Evolutionary conservation across 2,888 invertebrate species (phyloP).

Genomic region (Rhimphoctona megacephalus): DNA sequence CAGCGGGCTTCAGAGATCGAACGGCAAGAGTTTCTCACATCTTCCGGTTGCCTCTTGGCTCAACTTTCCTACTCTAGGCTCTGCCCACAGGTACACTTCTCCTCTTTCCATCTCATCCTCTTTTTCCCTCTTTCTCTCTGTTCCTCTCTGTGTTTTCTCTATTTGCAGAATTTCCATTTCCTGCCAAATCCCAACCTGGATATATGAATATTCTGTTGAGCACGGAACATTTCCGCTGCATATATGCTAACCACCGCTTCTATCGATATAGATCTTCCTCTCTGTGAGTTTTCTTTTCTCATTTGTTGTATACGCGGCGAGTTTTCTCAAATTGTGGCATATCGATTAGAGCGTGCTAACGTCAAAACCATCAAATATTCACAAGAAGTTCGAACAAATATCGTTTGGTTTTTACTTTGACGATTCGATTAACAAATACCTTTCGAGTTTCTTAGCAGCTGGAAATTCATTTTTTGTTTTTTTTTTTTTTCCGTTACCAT

Average conservation of each 20-base stretch:
- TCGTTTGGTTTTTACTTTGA: background rate
- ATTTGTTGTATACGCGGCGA: constrained; percentile 22
- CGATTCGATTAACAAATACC: background rate
- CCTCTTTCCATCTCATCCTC: constrained; percentile 27
- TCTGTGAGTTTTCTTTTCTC: background rate
- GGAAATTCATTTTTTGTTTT: background rate
- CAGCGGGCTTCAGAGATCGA: constrained; percentile 49
- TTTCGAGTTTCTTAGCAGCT: background rate
- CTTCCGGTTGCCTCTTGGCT: constrained; percentile 53
- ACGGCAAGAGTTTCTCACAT: constrained; percentile 54
- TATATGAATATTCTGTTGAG: constrained; percentile 60
- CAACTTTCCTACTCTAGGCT: constrained; percentile 33
- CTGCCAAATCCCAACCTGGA: constrained; percentile 34
- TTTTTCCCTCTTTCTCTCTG: constrained; percentile 9
- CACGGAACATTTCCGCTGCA: constrained; percentile 42
- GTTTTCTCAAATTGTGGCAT: background rate
- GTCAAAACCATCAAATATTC: background rate
- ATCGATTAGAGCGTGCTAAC: background rate
- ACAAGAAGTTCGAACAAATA: background rate
- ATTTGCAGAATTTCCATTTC: constrained; percentile 46
- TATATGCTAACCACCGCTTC: constrained; percentile 25
- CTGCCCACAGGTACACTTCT: constrained; percentile 21
- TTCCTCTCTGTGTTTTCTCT: constrained; percentile 10
- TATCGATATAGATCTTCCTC: background rate
- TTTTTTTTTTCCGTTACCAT: background rate